A percentile compares a stretch with the other conserved stretches of the same genome.
Conservation (phyloP, 2,888 invertebrate genomes). For the Auanema sp. region DNA sequence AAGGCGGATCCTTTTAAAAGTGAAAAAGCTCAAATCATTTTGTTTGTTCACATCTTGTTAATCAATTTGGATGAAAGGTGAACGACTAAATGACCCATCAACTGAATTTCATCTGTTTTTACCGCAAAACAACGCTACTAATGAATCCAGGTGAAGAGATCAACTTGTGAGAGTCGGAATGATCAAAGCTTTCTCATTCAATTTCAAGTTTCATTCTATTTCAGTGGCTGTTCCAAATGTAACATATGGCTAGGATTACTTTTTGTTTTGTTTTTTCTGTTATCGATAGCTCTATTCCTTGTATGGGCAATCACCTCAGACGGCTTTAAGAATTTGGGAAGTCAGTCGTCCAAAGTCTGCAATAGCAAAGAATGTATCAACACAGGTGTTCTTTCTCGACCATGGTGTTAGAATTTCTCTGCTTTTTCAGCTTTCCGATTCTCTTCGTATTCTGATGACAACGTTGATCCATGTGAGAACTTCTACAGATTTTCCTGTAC, state of each 20-base stretch:
- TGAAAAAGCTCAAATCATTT: too few relatives aligned
- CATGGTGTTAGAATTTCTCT: not conserved
- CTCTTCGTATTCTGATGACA: slow-evolving; percentile 41
- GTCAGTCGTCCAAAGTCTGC: slow-evolving; percentile 35
- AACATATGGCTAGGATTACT: slow-evolving; percentile 33
- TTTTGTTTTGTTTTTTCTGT: slow-evolving; percentile 33
- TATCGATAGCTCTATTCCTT: slow-evolving; percentile 39
- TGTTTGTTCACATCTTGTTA: too few relatives aligned
- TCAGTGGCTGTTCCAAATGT: slow-evolving; percentile 38
- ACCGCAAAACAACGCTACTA: too few relatives aligned
- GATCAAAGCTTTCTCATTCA: not conserved
- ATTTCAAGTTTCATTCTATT: slow-evolving; percentile 5
- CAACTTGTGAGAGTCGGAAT: not conserved
- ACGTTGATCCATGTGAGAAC: slow-evolving; percentile 42
- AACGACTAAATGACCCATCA: too few relatives aligned
- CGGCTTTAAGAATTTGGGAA: slow-evolving; percentile 38
- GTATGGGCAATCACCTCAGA: slow-evolving; percentile 45
- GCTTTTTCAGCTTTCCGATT: slow-evolving; percentile 40
- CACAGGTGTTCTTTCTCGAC: slow-evolving; percentile 38
- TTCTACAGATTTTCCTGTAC: slow-evolving; percentile 45
- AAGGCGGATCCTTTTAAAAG: too few relatives aligned
- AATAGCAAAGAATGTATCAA: slow-evolving; percentile 42
- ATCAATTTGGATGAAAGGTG: too few relatives aligned
- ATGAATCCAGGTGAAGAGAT: too few relatives aligned
- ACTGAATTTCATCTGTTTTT: too few relatives aligned